Base-by-base conservation (phyloP, 2,113 vertebrate species). In the Mirounga angustirostris region DNA sequence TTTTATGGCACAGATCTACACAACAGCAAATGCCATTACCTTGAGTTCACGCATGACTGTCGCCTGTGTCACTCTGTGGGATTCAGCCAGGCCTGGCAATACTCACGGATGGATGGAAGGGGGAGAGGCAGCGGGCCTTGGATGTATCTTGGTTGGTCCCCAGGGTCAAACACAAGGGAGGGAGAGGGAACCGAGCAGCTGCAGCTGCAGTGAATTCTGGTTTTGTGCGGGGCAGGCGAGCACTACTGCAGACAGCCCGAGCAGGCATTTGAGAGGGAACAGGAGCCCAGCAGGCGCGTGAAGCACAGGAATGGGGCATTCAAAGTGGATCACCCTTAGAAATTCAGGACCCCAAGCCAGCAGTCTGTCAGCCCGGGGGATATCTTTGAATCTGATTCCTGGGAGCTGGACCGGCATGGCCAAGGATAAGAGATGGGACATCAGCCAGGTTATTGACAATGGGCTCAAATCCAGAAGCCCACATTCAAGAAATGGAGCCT, bases 51-150 rank as follows among this genome's bases (percentile, higher is more conserved):
- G 11, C 87, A 28, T 88, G 80, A 95, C 46, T 90, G 59, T 79
- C 56, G 15, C 74, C 83, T 87, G 91, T 83, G 88, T 94, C 79
- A 97, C 86, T 76, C 81, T 63, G 22, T 92, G 95, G 97, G 67
- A 50, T 30, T 87, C 80, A 58, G 28, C 95, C 92, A 93, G 91
- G 43, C 95, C 82, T 40, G n/a, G 56, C 26, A 86, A 19, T 74
- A 16, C 46, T 95, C 89, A 56, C 4, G 54, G 65, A 63, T 74
- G 54, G 65, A n/a, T 54, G 79, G 67, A 54, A 82, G 73, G 33
- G n/a, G 74, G 73, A 92, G 86, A 96, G 65, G 40, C 36, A 33
- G 54, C 1, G 9, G 73, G 78, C 40, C 89, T 92, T 89, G 92
- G 74, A 95, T 63, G 13, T 11, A 58, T 73, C 54, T 93, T 65